phyloP scores from a whole-genome alignment of 2,797 vertebrate species.

The Miichthys miiuy region DNA sequence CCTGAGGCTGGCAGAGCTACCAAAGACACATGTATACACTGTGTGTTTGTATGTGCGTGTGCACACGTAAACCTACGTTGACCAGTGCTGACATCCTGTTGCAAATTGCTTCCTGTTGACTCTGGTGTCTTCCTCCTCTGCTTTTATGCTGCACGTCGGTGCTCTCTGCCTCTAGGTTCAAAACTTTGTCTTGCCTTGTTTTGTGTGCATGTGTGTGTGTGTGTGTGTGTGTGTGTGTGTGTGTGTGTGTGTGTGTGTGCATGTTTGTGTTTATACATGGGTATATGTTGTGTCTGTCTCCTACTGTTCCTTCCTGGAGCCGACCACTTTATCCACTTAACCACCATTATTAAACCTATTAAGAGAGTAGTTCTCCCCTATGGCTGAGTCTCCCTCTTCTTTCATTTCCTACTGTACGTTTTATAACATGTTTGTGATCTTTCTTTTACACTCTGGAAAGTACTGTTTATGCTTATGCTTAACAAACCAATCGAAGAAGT shows the following conservation, averaged over 20 bases:
- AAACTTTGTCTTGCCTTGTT: conserved; percentile 4
- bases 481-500: not conserved
- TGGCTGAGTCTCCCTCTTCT: conserved; percentile 42
- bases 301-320: conserved; percentile 70
- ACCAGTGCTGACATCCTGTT: conserved; percentile 74
- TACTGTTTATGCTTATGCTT: not conserved
- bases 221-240: not conserved
- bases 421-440: conserved; percentile 36
- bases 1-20: conserved; percentile 66
- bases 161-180: conserved; percentile 43
- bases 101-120: conserved; percentile 80
- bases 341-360: conserved; percentile 70
- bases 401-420: conserved; percentile 53
- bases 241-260: conserved; percentile 12
- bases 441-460: not conserved
- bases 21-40: conserved; percentile 52
- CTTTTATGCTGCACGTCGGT: conserved; percentile 26
- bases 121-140: conserved; percentile 59
- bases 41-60: conserved; percentile 16
- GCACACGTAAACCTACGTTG: conserved; percentile 30
- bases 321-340: conserved; percentile 66
- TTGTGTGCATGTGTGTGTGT: conserved; percentile 6
- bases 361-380: conserved; percentile 28
- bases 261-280: conserved; percentile 29
- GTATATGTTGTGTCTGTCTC: conserved; percentile 57